Evolutionary conservation across 1,140 invertebrate genomes (phyloP).

Genomic region (Drosophila sp.): DNA sequence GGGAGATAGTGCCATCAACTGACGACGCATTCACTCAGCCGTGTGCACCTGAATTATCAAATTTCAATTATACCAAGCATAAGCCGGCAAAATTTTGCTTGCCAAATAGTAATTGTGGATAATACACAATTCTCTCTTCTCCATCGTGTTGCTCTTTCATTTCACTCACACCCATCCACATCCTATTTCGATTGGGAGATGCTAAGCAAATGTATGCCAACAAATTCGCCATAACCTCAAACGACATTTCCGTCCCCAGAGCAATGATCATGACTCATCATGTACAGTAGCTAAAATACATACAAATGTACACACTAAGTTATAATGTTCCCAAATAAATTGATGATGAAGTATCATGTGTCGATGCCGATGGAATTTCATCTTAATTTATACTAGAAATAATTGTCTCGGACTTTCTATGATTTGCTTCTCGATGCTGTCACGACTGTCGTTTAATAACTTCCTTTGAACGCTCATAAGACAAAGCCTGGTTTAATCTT

Average conservation of each 20-base stretch:
- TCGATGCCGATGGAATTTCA: no score
- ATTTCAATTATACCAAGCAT: conserved; percentile 62
- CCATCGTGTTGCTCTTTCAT: background rate
- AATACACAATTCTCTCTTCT: conserved; percentile 10
- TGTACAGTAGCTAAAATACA: background rate
- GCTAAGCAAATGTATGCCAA: background rate
- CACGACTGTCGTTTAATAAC: no score
- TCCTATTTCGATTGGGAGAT: background rate
- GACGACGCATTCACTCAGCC: conserved; percentile 41
- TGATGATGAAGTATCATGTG: background rate
- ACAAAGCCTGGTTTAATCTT: no score
- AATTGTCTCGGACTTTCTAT: no score
- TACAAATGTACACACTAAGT: no score
- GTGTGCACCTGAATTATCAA: conserved; percentile 64
- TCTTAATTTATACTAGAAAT: no score
- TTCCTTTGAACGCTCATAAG: no score
- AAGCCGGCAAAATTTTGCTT: conserved; percentile 39
- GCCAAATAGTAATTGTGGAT: conserved; percentile 53
- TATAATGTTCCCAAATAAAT: background rate
- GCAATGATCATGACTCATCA: conserved; percentile 5
- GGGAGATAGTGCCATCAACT: conserved; percentile 47
- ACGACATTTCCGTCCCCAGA: background rate
- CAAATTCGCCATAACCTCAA: conserved; percentile 2
- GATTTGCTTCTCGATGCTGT: no score
- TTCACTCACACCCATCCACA: background rate